Evolutionary conservation across 2,888 invertebrate species (phyloP).

Genomic region (Ferrisia virgata): DNA sequence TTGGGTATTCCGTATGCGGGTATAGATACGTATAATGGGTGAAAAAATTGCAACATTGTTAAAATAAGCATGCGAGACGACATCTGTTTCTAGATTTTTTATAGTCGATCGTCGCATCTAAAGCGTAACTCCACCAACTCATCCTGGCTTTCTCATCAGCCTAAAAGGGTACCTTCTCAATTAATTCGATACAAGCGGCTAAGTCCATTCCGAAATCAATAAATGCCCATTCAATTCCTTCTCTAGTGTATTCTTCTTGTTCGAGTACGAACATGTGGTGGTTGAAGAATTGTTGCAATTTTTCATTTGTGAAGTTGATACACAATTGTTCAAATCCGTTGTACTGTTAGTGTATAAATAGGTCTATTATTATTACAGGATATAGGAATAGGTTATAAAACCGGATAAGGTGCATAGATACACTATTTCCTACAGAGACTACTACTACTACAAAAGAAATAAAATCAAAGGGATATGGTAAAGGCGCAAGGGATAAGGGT

Average conservation of each 20-base stretch:
- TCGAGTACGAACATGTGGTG: slow-evolving; percentile 97
- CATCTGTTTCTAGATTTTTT: background rate
- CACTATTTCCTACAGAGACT: background rate
- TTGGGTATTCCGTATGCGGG: too few species aligned
- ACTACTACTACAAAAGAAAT: background rate
- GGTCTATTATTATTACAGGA: slow-evolving; percentile 31
- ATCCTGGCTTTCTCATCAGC: background rate
- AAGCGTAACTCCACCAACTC: background rate
- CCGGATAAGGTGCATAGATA: background rate
- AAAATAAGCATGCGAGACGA: slow-evolving; percentile 8
- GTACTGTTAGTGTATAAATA: slow-evolving; percentile 58
- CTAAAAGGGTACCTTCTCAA: slow-evolving; percentile 76
- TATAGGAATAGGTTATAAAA: background rate
- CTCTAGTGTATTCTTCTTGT: slow-evolving; percentile 92
- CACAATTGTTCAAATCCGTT: slow-evolving; percentile 98
- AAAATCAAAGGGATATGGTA: slow-evolving; percentile 29
- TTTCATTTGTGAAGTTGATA: slow-evolving; percentile 98
- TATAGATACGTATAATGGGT: background rate
- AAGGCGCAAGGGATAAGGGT: too few species aligned
- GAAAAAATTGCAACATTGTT: slow-evolving; percentile 24
- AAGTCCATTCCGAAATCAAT: slow-evolving; percentile 98
- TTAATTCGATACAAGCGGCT: slow-evolving; percentile 91
- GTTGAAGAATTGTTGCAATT: slow-evolving; percentile 97
- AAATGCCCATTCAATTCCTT: slow-evolving; percentile 93
- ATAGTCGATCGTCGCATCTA: background rate